These are phyloP conservation scores for Eidolon helvum DNA, from an alignment of 2,113 vertebrate genomes.

Conservation along the genomic window DNA sequence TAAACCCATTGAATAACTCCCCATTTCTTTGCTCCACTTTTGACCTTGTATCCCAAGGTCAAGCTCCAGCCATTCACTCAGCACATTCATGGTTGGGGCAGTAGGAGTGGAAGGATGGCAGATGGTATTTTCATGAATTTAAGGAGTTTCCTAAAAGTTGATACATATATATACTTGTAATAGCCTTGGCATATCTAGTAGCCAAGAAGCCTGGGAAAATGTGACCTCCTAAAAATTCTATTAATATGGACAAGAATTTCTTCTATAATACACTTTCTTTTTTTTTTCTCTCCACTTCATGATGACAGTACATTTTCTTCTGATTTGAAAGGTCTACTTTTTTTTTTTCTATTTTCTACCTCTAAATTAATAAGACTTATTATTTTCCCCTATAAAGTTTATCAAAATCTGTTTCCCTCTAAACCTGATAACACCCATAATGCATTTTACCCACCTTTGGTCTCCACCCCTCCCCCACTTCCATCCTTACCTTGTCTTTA, in stretches of 20 bases:
- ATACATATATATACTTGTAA: neutral
- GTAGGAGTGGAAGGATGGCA: neutral
- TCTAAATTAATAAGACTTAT: neutral
- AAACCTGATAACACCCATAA: neutral
- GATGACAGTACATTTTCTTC: neutral
- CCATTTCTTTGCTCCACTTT: neutral
- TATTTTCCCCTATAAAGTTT: neutral
- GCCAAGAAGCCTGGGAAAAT: neutral
- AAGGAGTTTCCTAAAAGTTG: neutral
- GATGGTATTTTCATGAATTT: neutral
- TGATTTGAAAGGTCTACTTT: neutral
- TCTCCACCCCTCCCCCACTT: neutral
- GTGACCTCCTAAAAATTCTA: neutral
- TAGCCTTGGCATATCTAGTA: neutral
- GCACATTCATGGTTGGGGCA: neutral
- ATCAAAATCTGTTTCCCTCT: neutral
- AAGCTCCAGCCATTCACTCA: neutral
- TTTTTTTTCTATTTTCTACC: neutral
- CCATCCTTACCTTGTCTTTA: neutral
- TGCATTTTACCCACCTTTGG: neutral
- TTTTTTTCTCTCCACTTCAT: neutral
- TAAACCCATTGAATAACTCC: neutral
- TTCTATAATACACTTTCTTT: neutral
- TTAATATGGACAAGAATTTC: neutral
- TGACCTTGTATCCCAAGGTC: neutral